Evolutionary conservation across 1,140 invertebrate genomes (phyloP).

Genomic region (Cheumatopsyche charites): DNA sequence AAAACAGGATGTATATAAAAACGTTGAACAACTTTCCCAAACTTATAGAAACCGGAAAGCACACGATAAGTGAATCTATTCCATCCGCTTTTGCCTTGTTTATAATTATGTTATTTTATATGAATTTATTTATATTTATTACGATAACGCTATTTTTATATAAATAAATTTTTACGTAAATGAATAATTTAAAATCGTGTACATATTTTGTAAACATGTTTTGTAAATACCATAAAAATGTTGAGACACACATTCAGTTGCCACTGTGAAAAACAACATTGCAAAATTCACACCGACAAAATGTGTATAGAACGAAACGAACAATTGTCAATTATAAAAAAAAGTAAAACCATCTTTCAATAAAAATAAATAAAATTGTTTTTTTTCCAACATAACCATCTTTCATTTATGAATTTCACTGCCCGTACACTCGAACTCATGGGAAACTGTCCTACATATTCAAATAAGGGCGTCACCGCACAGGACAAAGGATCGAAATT

Average conservation of each 20-base stretch:
- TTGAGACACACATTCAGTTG: neutral
- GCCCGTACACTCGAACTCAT: too few relatives aligned
- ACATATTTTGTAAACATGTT: slow-evolving; percentile 22
- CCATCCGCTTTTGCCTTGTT: slow-evolving; percentile 20
- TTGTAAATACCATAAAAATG: slow-evolving; percentile 11
- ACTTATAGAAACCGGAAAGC: slow-evolving; percentile 11
- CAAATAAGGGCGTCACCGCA: too few relatives aligned
- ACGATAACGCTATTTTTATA: slow-evolving; percentile 16
- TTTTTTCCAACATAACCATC: too few relatives aligned
- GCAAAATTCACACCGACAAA: neutral
- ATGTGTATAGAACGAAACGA: neutral
- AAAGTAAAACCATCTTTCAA: too few relatives aligned
- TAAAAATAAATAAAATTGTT: too few relatives aligned
- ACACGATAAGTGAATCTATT: slow-evolving; percentile 9
- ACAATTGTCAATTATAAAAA: too few relatives aligned
- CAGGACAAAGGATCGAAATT: too few relatives aligned
- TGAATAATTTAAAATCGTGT: slow-evolving; percentile 10
- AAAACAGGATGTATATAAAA: slow-evolving; percentile 11
- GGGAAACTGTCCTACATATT: too few relatives aligned
- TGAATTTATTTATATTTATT: slow-evolving; percentile 25
- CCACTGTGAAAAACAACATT: slow-evolving; percentile 9
- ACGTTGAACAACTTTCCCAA: slow-evolving; percentile 17
- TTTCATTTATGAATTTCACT: too few relatives aligned
- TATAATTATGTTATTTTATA: slow-evolving; percentile 22
- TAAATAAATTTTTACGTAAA: slow-evolving; percentile 14